phyloP scores from a whole-genome alignment of 2,888 invertebrate genomes.

The Campopleginae sp. region DNA sequence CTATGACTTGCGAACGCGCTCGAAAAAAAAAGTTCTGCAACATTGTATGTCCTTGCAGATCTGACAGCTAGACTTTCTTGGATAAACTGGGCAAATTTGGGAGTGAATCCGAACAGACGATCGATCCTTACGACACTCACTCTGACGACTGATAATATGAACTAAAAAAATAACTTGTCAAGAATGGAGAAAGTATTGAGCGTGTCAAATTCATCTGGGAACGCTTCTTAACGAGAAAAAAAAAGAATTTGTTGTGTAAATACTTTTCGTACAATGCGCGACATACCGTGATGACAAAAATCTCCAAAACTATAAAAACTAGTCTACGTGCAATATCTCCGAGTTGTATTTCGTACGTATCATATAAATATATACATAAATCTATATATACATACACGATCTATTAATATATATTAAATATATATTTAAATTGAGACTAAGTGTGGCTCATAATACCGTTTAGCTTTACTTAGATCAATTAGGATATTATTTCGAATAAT shows the following conservation, averaged over 20 bases:
- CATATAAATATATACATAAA: slow-evolving; percentile 41
- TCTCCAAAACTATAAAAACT: slow-evolving; percentile 70
- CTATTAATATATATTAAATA: slow-evolving; percentile 19
- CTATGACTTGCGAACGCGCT: background rate
- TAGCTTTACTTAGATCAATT: slow-evolving; percentile 74
- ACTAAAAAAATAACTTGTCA: slow-evolving; percentile 67
- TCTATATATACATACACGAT: background rate
- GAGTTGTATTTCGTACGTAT: slow-evolving; percentile 76
- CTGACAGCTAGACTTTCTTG: slow-evolving; percentile 97
- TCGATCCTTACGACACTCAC: slow-evolving; percentile 93
- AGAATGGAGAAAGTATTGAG: slow-evolving; percentile 32
- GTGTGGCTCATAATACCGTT: slow-evolving; percentile 60
- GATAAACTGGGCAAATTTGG: slow-evolving; percentile 99
- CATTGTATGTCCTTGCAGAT: slow-evolving; percentile 87
- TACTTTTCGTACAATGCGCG: slow-evolving; percentile 67
- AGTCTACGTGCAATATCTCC: slow-evolving; percentile 79
- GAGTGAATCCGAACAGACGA: slow-evolving; percentile 95
- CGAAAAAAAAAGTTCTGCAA: slow-evolving; percentile 50
- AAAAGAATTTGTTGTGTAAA: slow-evolving; percentile 74
- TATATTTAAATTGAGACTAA: slow-evolving; percentile 43
- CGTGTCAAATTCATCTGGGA: background rate
- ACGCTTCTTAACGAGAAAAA: background rate
- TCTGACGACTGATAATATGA: slow-evolving; percentile 88
- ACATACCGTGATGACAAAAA: slow-evolving; percentile 53
- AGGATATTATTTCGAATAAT: slow-evolving; percentile 78